Evolutionary conservation across 2,888 invertebrate species (phyloP).

Genomic region (Nomada hirtipes): DNA sequence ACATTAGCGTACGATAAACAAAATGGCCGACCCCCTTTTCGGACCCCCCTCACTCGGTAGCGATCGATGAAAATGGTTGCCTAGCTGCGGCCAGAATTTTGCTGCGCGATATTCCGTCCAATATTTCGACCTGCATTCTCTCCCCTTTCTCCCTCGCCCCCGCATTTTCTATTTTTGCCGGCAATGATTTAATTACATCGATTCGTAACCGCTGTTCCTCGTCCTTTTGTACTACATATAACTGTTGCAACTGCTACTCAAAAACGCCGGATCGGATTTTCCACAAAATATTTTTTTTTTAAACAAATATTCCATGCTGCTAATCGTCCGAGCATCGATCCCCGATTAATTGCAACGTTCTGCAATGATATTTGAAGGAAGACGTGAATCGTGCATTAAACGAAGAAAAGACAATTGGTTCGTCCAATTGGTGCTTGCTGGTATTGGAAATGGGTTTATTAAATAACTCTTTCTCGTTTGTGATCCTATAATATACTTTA

Average conservation of each 20-base stretch:
- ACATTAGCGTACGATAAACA: slow-evolving; percentile 66
- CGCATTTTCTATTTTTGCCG: slow-evolving; percentile 50
- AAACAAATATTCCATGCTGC: too few relatives aligned
- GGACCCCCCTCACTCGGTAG: slow-evolving; percentile 46
- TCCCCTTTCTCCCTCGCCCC: background rate
- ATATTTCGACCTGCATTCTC: slow-evolving; percentile 62
- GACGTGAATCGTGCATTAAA: too few relatives aligned
- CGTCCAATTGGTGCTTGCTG: too few relatives aligned
- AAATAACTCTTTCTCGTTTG: too few relatives aligned
- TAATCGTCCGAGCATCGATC: too few relatives aligned
- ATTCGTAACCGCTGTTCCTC: slow-evolving; percentile 16
- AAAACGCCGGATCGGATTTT: background rate
- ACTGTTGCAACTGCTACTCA: too few relatives aligned
- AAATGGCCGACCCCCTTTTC: slow-evolving; percentile 67
- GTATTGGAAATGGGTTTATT: too few relatives aligned
- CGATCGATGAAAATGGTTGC: slow-evolving; percentile 72
- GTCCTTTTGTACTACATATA: background rate
- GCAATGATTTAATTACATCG: slow-evolving; percentile 53
- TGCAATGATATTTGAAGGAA: too few relatives aligned
- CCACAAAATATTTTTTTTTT: background rate
- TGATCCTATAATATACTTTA: too few relatives aligned
- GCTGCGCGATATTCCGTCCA: slow-evolving; percentile 63
- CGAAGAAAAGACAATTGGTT: too few relatives aligned
- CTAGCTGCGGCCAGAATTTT: slow-evolving; percentile 70
- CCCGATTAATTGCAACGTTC: too few relatives aligned